Conservation (phyloP, 2,113 vertebrate genomes). For the Cochlearius cochlearius region DNA sequence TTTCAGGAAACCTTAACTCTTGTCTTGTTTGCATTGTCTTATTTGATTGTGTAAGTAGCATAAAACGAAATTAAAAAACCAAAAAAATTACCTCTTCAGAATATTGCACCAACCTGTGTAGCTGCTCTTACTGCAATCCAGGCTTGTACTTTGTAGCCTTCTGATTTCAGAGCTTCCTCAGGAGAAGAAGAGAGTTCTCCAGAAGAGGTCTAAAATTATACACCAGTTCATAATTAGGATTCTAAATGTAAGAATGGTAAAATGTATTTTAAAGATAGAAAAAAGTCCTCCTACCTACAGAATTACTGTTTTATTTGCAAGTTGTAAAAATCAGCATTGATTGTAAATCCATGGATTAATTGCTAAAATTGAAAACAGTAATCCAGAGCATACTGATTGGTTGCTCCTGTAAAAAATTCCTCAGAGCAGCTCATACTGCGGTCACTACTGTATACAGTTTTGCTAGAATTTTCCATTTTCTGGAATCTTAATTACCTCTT, state of each 20-base stretch:
- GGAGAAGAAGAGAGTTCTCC: not conserved
- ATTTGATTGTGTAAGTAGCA: not conserved
- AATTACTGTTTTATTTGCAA: not conserved
- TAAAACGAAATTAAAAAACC: not conserved
- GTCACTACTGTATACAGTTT: not conserved
- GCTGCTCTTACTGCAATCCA: constrained; percentile 85
- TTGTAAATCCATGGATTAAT: not conserved
- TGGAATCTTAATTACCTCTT: not conserved
- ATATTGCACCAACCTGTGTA: constrained; percentile 73
- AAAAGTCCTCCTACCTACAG: not conserved
- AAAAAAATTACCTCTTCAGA: not conserved
- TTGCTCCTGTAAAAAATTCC: not conserved
- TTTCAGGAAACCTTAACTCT: not conserved
- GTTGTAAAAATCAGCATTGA: not conserved
- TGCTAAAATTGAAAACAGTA: not conserved
- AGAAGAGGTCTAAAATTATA: constrained; percentile 44
- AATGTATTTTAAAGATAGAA: not conserved
- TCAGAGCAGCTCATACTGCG: not conserved
- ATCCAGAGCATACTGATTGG: not conserved
- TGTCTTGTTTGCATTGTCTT: not conserved
- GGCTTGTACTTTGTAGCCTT: constrained; percentile 62
- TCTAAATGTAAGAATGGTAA: not conserved
- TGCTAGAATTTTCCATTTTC: not conserved
- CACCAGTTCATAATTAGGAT: not conserved
- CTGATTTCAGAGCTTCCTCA: constrained; percentile 10